These are phyloP conservation scores for Pachyseris speciosa DNA, from an alignment of 64 coral and sea anemone species.

Conservation along the genomic window DNA sequence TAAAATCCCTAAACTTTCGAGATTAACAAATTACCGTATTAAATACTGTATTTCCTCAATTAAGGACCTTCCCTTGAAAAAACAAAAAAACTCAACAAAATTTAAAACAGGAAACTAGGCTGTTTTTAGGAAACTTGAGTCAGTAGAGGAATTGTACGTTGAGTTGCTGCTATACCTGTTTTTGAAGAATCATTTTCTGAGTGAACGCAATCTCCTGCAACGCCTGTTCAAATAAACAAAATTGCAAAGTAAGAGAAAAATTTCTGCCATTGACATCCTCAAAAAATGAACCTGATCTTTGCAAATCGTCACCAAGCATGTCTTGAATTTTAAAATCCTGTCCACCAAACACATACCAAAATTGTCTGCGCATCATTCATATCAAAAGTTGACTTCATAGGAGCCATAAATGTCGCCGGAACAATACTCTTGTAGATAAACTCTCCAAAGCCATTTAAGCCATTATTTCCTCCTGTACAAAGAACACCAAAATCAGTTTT, in stretches of 20 bases:
- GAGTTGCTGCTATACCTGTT: no score
- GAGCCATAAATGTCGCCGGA: constrained; percentile 87
- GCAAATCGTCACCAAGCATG: no score
- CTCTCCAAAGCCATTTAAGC: constrained; percentile 80
- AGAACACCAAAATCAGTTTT: neutral
- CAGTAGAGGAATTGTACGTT: no score
- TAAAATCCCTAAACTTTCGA: no score
- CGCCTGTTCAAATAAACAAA: constrained; percentile 49
- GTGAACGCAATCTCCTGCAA: constrained; percentile 92
- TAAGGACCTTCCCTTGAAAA: no score
- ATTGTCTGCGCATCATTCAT: constrained; percentile 95
- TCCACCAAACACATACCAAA: constrained; percentile 65
- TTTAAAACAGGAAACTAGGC: no score
- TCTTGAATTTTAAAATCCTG: neutral
- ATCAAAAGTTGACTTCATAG: constrained; percentile 88
- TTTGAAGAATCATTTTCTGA: constrained; percentile 91
- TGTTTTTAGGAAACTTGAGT: no score
- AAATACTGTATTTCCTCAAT: no score
- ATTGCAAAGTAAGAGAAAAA: neutral
- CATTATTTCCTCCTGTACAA: constrained; percentile 75
- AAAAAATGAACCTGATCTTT: no score
- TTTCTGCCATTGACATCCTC: neutral
- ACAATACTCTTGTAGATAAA: constrained; percentile 93
- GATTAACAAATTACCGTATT: no score
- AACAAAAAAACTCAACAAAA: no score